phyloP scores from a whole-genome alignment of 2,888 invertebrate genomes.

The Pinctada fucata region DNA sequence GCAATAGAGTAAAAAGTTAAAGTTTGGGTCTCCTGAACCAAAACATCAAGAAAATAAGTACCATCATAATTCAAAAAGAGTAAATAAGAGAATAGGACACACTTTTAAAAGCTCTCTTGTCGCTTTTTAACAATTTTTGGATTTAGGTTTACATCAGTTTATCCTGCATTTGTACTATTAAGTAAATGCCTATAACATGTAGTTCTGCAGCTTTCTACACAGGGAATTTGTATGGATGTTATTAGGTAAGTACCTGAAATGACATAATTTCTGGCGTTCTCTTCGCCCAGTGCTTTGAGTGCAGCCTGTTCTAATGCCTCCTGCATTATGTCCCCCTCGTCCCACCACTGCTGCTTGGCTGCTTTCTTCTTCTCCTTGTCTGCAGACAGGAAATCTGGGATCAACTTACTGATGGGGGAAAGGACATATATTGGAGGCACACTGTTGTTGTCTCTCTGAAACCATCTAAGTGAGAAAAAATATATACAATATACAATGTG shows the following conservation, averaged over 20 bases:
- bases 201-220: too few species aligned
- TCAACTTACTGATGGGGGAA: conserved; percentile 49
- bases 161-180: too few species aligned
- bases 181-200: too few species aligned
- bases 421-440: conserved; percentile 52
- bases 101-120: too few species aligned
- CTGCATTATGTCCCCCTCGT: conserved; percentile 46
- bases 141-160: too few species aligned
- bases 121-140: too few species aligned
- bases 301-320: conserved; percentile 43
- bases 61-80: too few species aligned
- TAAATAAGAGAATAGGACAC: too few species aligned
- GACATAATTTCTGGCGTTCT: conserved; percentile 41
- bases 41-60: too few species aligned
- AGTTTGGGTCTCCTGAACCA: too few species aligned
- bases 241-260: conserved; percentile 42
- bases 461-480: conserved; percentile 48
- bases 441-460: conserved; percentile 50
- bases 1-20: too few species aligned
- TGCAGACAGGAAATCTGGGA: conserved; percentile 45
- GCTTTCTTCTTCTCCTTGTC: conserved; percentile 45
- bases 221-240: too few species aligned
- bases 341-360: conserved; percentile 47
- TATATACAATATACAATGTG: background rate
- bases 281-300: conserved; percentile 28